Conservation (phyloP, 2,888 invertebrate genomes). For the Drosophila siamana region DNA sequence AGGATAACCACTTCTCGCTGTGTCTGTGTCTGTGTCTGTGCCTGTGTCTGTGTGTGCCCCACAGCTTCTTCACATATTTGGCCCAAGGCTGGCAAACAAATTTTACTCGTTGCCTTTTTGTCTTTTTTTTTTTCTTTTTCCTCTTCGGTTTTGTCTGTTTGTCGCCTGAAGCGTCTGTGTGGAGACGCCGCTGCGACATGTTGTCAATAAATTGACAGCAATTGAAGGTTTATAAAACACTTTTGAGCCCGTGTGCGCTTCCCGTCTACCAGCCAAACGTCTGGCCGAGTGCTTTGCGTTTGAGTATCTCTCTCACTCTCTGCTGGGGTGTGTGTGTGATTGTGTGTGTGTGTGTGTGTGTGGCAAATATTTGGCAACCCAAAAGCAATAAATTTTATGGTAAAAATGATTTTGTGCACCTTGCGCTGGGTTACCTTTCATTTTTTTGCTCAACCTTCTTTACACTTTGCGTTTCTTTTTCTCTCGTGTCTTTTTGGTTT, state of each 20-base stretch:
- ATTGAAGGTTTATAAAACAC: constrained; percentile 80
- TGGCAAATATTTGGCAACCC: constrained; percentile 66
- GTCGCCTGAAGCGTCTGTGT: constrained; percentile 54
- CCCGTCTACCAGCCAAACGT: constrained; percentile 23
- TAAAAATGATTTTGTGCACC: constrained; percentile 75
- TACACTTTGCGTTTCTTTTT: not conserved
- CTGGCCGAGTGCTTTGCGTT: not conserved
- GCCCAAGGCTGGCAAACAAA: constrained; percentile 72
- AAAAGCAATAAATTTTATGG: constrained; percentile 77
- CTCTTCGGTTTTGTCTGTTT: constrained; percentile 37
- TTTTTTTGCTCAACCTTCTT: constrained; percentile 25
- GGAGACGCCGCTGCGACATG: constrained; percentile 68
- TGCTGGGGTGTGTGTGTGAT: constrained; percentile 32
- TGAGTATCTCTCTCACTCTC: constrained; percentile 8
- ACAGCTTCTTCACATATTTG: constrained; percentile 50
- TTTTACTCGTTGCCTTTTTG: constrained; percentile 56
- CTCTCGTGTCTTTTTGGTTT: constrained; percentile 1
- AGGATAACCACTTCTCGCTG: constrained; percentile 27
- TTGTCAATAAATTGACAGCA: constrained; percentile 82
- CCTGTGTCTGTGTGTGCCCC: constrained; percentile 21
- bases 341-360: constrained; percentile 40
- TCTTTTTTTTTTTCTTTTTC: constrained; percentile 31
- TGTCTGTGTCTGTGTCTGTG: constrained; percentile 17
- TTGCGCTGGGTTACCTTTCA: constrained; percentile 38
- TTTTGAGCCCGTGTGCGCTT: constrained; percentile 52